Base-by-base conservation (phyloP, 1,140 invertebrate species). In the Drosophila miranda region DNA sequence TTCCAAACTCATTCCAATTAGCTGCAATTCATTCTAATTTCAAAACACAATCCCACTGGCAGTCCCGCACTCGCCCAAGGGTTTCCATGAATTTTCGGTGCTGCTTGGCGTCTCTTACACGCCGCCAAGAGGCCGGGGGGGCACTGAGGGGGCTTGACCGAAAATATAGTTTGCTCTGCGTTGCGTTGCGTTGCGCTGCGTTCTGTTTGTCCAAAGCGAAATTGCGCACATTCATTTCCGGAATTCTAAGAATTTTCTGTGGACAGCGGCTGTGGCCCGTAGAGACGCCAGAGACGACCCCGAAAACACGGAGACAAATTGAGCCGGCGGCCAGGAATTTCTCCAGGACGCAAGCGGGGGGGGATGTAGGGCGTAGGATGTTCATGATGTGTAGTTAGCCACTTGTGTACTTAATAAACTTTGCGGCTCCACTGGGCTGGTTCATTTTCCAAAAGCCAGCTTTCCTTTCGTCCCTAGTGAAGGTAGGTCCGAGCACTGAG, bases 151-250 rank as follows among this genome's bases (percentile, higher is more conserved):
- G 8, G 7, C 7, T 49, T 45, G 57, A 13, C 46, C 63, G 23
- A 53, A 67, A 60, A 69, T 55, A 68, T 68, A 75, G 79, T 78
- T 66, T 38, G 16, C 38, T 61, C 53, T 49, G 45, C 48, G 34
- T 11, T 38, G 6, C 38, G 26, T 11, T 13, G 38, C 16, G 34
- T 13, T 38, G 6, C 38, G 26, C 6, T 13, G 38, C 16, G 14
- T 28, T 9, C 21, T 46, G 46, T 70, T 57, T 53, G 48, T 11
- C 48, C 41, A 46, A 30, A 56, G 63, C 75, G 26, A 78, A 78
- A 83, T 78, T 78, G 75, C 71, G 71, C 58, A 78, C 71, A 83
- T 83, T 83, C 66, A 82, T 82, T 82, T 82, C 79, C 79, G 75
- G 72, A 64, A 64, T 78, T 41, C 79, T 44, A 30, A 52, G 64